These are phyloP conservation scores for Mycetomoellerius zeteki DNA, from an alignment of 1,140 invertebrate species.

Conservation along the genomic window DNA sequence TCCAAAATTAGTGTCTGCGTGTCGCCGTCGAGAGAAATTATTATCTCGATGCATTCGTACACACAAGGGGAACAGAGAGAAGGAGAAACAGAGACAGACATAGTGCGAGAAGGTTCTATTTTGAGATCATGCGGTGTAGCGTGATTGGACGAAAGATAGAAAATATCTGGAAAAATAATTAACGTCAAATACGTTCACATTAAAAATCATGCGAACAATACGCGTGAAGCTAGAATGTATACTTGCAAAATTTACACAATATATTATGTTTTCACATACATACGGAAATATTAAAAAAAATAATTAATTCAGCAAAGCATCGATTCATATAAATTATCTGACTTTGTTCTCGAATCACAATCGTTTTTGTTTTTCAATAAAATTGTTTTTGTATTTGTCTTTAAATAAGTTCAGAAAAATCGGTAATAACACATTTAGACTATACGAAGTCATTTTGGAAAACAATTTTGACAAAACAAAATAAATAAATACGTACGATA, in stretches of 20 bases:
- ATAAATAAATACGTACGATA: not conserved
- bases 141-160: constrained; percentile 26
- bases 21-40: constrained; percentile 45
- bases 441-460: not conserved
- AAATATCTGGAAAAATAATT: constrained; percentile 3
- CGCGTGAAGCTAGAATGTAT: not conserved
- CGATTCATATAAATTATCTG: not conserved
- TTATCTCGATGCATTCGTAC: constrained; percentile 41
- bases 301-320: not conserved
- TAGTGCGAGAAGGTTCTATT: constrained; percentile 16
- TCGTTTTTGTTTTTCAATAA: not conserved
- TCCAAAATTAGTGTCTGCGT: constrained; percentile 50
- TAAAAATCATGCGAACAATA: constrained; percentile 7
- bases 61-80: constrained; percentile 3
- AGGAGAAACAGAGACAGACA: not conserved
- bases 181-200: constrained; percentile 28
- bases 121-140: constrained; percentile 28
- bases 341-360: not conserved
- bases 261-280: not conserved
- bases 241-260: constrained; percentile 25
- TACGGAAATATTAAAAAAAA: not conserved
- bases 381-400: not conserved
- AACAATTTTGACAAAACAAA: not conserved
- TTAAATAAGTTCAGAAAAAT: constrained; percentile 1
- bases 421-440: not conserved